A percentile compares a stretch with the other conserved stretches of the same genome.
Conservation (phyloP, 2,113 vertebrate species). For the Labrus mixtus region DNA sequence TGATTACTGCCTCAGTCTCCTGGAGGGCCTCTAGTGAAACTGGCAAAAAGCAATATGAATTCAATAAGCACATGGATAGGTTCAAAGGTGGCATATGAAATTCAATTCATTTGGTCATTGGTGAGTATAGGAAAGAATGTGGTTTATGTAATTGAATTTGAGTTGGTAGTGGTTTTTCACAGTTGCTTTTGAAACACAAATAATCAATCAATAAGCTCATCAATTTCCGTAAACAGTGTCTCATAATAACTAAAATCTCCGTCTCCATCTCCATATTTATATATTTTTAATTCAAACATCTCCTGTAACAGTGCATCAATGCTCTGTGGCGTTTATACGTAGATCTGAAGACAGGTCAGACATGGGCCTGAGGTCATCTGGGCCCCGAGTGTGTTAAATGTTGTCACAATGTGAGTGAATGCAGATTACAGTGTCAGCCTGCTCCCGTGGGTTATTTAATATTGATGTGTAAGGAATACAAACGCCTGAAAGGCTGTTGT, state of each 20-base stretch:
- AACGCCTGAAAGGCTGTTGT: constrained; percentile 25
- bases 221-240: too few species aligned
- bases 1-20: constrained; percentile 53
- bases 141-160: too few species aligned
- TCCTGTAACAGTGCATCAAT: too few species aligned
- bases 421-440: constrained; percentile 27
- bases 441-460: constrained; percentile 37
- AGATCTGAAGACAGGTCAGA: constrained; percentile 7
- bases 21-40: constrained; percentile 14
- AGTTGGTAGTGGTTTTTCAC: too few species aligned
- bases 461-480: constrained; percentile 47
- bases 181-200: too few species aligned
- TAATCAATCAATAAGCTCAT: too few species aligned
- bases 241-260: too few species aligned
- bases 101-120: not conserved
- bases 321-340: not conserved
- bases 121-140: not conserved
- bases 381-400: not conserved
- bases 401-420: constrained; percentile 33
- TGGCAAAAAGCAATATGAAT: constrained; percentile 13
- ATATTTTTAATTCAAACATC: too few species aligned
- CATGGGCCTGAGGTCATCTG: not conserved
- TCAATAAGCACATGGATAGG: not conserved
- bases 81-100: not conserved
- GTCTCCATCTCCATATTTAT: too few species aligned